phyloP scores from a whole-genome alignment of 2,113 vertebrate species.

The Caranx ignobilis region DNA sequence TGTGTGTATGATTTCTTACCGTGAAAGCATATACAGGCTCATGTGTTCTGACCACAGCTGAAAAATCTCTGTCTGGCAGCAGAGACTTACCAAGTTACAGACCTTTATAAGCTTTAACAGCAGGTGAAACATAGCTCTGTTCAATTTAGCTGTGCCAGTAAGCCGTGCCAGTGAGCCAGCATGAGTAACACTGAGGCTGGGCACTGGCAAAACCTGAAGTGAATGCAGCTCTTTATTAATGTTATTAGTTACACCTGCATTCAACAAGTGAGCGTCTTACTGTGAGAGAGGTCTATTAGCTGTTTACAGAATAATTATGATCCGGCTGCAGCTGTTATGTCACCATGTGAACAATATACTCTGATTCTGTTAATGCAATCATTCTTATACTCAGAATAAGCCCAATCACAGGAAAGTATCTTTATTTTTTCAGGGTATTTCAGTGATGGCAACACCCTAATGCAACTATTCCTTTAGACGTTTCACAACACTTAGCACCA shows the following conservation, averaged over 20 bases:
- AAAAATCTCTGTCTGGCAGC: constrained; percentile 36
- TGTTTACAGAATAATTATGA: constrained; percentile 44
- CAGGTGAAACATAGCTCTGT: constrained; percentile 20
- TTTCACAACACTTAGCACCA: constrained; percentile 7
- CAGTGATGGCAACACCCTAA: constrained; percentile 35
- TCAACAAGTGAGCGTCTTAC: constrained; percentile 42
- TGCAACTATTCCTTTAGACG: neutral
- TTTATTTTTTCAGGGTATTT: constrained; percentile 16
- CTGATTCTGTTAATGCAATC: neutral
- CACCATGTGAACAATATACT: constrained; percentile 33
- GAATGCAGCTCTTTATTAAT: constrained; percentile 26
- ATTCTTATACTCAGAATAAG: constrained; percentile 8
- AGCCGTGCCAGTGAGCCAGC: constrained; percentile 13
- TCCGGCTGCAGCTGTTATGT: constrained; percentile 32
- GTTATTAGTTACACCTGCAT: constrained; percentile 49
- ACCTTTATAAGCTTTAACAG: constrained; percentile 22
- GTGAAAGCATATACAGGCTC: neutral
- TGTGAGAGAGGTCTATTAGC: constrained; percentile 44
- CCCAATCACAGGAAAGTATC: constrained; percentile 8
- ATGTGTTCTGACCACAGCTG: constrained; percentile 40
- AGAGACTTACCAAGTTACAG: constrained; percentile 21
- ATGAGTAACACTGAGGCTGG: constrained; percentile 21
- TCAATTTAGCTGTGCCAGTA: constrained; percentile 31
- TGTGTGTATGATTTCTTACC: neutral
- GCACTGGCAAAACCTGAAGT: constrained; percentile 8